A percentile compares a stretch with the other conserved stretches of the same genome.
These are phyloP conservation scores for Girardia tigrina DNA, from an alignment of 2,888 invertebrate genomes.

Conservation along the genomic window DNA sequence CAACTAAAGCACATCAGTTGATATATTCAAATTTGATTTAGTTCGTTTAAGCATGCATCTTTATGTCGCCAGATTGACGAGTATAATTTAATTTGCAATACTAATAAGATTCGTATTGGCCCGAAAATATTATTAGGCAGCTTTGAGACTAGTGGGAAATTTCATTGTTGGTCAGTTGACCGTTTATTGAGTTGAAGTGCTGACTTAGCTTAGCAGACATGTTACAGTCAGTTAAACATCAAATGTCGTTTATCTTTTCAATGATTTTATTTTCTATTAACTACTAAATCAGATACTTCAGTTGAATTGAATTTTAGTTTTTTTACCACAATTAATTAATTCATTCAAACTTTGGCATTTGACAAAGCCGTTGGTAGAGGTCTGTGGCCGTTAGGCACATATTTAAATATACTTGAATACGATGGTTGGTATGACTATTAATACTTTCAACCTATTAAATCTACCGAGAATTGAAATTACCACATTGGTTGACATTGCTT, in stretches of 20 bases:
- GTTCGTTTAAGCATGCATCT: slow-evolving; percentile 18
- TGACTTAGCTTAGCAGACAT: slow-evolving; percentile 11
- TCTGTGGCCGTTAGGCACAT: not conserved
- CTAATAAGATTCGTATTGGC: slow-evolving; percentile 23
- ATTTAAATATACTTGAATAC: slow-evolving; percentile 17
- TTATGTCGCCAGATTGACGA: slow-evolving; percentile 20
- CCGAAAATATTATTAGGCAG: slow-evolving; percentile 10
- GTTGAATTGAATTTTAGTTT: not conserved
- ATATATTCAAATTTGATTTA: slow-evolving; percentile 23
- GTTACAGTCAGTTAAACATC: slow-evolving; percentile 23
- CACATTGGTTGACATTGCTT: not conserved
- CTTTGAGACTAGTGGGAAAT: slow-evolving; percentile 23
- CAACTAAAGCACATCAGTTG: slow-evolving; percentile 13
- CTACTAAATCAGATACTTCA: not conserved
- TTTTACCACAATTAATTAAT: slow-evolving; percentile 6
- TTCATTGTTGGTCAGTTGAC: slow-evolving; percentile 17
- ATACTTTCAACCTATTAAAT: not conserved
- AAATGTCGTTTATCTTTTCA: not conserved
- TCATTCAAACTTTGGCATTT: slow-evolving; percentile 9
- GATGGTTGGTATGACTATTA: not conserved
- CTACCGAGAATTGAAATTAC: slow-evolving; percentile 4
- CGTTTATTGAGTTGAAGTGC: slow-evolving; percentile 18
- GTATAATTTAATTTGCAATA: slow-evolving; percentile 23
- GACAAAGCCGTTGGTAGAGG: not conserved
- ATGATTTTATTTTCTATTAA: slow-evolving; percentile 1